Evolutionary conservation across 2,888 invertebrate species (phyloP).

Genomic region (Latrodectus elegans): DNA sequence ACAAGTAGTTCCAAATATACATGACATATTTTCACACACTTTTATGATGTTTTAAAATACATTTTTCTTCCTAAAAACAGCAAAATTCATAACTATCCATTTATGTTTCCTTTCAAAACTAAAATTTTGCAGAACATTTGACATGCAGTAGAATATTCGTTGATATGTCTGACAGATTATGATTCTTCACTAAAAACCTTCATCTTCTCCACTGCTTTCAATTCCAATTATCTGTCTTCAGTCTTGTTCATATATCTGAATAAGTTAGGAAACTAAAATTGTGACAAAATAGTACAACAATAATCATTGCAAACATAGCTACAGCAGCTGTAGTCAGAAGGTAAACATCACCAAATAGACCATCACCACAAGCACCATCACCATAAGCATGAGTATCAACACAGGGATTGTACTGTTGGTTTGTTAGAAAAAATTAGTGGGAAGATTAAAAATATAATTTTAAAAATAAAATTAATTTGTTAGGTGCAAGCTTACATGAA

Average conservation of each 20-base stretch:
- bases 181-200: too few relatives aligned
- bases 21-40: too few relatives aligned
- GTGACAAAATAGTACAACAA: conserved; percentile 29
- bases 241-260: conserved; percentile 50
- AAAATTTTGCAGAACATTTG: too few relatives aligned
- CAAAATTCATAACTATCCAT: too few relatives aligned
- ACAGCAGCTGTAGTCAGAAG: conserved; percentile 58
- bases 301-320: conserved; percentile 51
- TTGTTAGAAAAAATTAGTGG: conserved; percentile 34
- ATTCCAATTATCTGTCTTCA: background rate
- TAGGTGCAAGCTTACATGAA: background rate
- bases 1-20: too few relatives aligned
- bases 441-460: background rate
- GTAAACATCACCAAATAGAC: conserved; percentile 40
- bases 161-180: too few relatives aligned
- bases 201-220: too few relatives aligned
- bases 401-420: conserved; percentile 32
- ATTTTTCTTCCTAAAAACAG: too few relatives aligned
- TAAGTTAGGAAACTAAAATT: conserved; percentile 41
- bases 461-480: background rate
- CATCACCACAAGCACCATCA: conserved; percentile 53
- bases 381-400: conserved; percentile 13
- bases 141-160: too few relatives aligned
- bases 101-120: too few relatives aligned
- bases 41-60: too few relatives aligned